Evolutionary conservation across 2,888 invertebrate genomes (phyloP).

Genomic region (Apamea monoglypha): DNA sequence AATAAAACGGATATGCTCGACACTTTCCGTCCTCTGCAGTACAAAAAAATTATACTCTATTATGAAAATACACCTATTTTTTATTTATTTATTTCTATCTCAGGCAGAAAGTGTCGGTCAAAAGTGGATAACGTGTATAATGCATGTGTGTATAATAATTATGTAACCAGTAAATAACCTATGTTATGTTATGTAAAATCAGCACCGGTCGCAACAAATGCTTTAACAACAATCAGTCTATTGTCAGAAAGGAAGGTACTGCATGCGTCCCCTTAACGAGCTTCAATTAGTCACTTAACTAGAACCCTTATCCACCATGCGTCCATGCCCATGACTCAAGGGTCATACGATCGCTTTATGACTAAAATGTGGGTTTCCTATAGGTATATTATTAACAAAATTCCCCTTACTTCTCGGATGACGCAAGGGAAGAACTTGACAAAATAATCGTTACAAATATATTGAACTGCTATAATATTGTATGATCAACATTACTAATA

Average conservation of each 20-base stretch:
- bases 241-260: slow-evolving; percentile 89
- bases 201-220: slow-evolving; percentile 90
- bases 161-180: slow-evolving; percentile 90
- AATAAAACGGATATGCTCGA: slow-evolving; percentile 81
- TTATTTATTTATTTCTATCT: slow-evolving; percentile 75
- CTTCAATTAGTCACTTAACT: slow-evolving; percentile 76
- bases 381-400: slow-evolving; percentile 44
- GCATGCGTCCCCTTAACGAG: slow-evolving; percentile 79
- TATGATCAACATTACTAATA: slow-evolving; percentile 40
- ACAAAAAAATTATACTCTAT: slow-evolving; percentile 86
- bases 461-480: slow-evolving; percentile 20
- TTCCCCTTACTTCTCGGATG: slow-evolving; percentile 48
- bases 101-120: slow-evolving; percentile 78
- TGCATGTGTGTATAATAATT: slow-evolving; percentile 85
- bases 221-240: slow-evolving; percentile 90
- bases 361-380: slow-evolving; percentile 62
- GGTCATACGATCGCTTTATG: slow-evolving; percentile 49
- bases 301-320: slow-evolving; percentile 66
- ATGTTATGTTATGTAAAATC: slow-evolving; percentile 88
- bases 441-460: slow-evolving; percentile 35
- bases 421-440: slow-evolving; percentile 32
- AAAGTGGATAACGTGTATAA: slow-evolving; percentile 85
- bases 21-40: slow-evolving; percentile 78
- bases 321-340: slow-evolving; percentile 69
- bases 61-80: slow-evolving; percentile 86